Evolutionary conservation across 1,140 invertebrate genomes (phyloP).

Genomic region (Psix sp.): DNA sequence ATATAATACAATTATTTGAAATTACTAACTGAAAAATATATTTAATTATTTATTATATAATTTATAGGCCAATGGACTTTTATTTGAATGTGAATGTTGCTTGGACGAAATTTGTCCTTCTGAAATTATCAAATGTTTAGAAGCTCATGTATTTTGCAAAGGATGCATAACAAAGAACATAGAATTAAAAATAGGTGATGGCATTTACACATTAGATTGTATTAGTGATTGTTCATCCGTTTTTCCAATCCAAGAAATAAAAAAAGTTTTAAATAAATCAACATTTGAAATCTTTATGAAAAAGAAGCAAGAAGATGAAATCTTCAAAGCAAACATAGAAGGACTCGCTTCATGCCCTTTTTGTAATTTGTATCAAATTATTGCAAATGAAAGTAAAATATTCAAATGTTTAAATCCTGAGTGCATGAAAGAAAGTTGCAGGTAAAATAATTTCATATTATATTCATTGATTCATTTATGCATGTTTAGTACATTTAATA

Average conservation of each 20-base stretch:
- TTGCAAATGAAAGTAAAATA: slow-evolving; percentile 79
- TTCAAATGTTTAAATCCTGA: slow-evolving; percentile 82
- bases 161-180: slow-evolving; percentile 76
- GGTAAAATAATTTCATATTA: slow-evolving; percentile 47
- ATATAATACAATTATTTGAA: too few species aligned
- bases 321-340: slow-evolving; percentile 79
- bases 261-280: not conserved
- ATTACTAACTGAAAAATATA: too few species aligned
- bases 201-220: slow-evolving; percentile 50
- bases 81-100: slow-evolving; percentile 78
- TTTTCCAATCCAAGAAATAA: not conserved
- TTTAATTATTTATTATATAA: too few species aligned
- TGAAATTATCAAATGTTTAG: slow-evolving; percentile 78
- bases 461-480: not conserved
- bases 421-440: slow-evolving; percentile 81
- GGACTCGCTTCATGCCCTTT: slow-evolving; percentile 82
- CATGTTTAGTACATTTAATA: not conserved
- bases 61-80: slow-evolving; percentile 67
- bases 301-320: slow-evolving; percentile 67
- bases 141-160: slow-evolving; percentile 80
- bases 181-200: slow-evolving; percentile 77
- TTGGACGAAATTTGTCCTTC: slow-evolving; percentile 79
- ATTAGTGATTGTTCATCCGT: not conserved
- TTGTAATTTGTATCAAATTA: slow-evolving; percentile 81
- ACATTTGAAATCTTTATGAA: not conserved